Conservation (phyloP, 2,888 invertebrate species). For the Orthosia cruda region DNA sequence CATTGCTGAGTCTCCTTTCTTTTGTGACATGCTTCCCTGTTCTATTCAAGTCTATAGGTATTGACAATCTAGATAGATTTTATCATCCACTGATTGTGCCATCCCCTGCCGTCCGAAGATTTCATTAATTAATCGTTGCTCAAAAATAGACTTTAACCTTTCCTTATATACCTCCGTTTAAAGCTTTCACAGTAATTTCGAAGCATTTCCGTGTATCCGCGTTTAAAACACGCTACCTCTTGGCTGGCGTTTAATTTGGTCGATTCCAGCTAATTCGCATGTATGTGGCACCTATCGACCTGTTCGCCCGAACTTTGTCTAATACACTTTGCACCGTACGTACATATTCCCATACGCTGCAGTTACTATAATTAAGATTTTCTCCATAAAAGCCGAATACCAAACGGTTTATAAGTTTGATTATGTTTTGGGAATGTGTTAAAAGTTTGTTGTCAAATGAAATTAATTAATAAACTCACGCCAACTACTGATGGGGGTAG, state of each 20-base stretch:
- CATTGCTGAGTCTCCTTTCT: too few species aligned
- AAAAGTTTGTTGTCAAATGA: not conserved
- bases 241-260: constrained; percentile 59
- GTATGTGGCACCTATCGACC: constrained; percentile 73
- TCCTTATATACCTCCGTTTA: not conserved
- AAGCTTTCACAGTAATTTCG: constrained; percentile 12
- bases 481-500: too few species aligned
- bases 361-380: constrained; percentile 79
- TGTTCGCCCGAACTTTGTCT: constrained; percentile 81
- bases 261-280: constrained; percentile 74
- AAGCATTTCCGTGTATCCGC: constrained; percentile 37
- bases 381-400: constrained; percentile 58
- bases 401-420: constrained; percentile 36
- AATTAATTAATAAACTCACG: not conserved
- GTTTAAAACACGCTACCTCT: constrained; percentile 45
- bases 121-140: not conserved
- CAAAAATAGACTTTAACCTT: constrained; percentile 21
- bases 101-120: not conserved
- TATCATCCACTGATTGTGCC: too few species aligned
- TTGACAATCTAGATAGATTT: too few species aligned
- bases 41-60: too few species aligned
- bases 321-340: constrained; percentile 82
- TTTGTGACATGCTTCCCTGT: too few species aligned
- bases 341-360: constrained; percentile 78
- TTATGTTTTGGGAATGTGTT: constrained; percentile 31